A percentile compares a stretch with the other conserved stretches of the same genome.
phyloP scores from a whole-genome alignment of 2,888 invertebrate species.

The Homarus gammarus region DNA sequence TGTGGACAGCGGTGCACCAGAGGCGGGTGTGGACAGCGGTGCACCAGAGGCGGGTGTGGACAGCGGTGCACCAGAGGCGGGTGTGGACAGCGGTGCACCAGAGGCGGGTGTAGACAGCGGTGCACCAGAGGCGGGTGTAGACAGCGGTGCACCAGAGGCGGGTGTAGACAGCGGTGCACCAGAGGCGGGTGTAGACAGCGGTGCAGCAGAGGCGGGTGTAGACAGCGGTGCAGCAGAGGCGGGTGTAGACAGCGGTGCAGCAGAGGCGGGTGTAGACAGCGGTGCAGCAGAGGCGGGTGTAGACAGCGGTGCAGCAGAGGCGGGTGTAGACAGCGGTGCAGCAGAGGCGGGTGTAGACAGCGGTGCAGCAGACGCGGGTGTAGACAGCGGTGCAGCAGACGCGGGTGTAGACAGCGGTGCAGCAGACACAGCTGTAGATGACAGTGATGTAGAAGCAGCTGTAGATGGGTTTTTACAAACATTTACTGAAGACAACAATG shows the following conservation, averaged over 20 bases:
- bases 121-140: too few relatives aligned
- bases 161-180: too few relatives aligned
- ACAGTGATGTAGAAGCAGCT: neutral
- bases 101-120: too few relatives aligned
- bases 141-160: too few relatives aligned
- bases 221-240: constrained; percentile 5
- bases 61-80: too few relatives aligned
- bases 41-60: too few relatives aligned
- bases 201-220: neutral
- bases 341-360: neutral
- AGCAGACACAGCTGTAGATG: constrained; percentile 1
- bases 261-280: too few relatives aligned
- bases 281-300: neutral
- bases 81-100: too few relatives aligned
- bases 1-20: too few relatives aligned
- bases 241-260: neutral
- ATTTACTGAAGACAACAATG: neutral
- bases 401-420: neutral
- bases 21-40: too few relatives aligned
- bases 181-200: neutral
- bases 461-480: neutral
- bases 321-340: neutral
- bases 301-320: constrained; percentile 8
- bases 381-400: neutral
- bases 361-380: neutral